These are phyloP conservation scores for Myiagra hebetior DNA, from an alignment of 2,113 vertebrate genomes.

Conservation along the genomic window DNA sequence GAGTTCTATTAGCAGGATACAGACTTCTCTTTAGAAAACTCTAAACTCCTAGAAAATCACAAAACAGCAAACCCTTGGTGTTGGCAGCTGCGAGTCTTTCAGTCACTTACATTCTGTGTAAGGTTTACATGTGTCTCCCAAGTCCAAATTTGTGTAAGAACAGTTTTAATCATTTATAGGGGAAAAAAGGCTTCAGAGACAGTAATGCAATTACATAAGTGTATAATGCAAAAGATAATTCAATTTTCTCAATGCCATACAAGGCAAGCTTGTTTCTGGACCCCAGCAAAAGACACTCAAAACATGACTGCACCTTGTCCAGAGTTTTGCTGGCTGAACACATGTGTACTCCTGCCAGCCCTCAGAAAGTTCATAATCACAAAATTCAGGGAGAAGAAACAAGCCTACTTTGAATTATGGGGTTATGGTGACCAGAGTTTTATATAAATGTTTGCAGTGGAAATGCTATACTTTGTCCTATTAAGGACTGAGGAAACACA, in stretches of 20 bases:
- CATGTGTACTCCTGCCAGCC: conserved; percentile 39
- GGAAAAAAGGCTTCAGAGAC: not conserved
- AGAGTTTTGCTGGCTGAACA: conserved; percentile 49
- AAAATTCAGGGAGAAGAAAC: conserved; percentile 56
- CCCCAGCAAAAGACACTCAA: not conserved
- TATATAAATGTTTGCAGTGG: not conserved
- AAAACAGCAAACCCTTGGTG: not conserved
- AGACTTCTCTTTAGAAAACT: not conserved
- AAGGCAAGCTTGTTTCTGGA: conserved; percentile 59
- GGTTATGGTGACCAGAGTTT: conserved; percentile 66
- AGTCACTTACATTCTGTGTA: not conserved
- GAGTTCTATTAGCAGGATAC: not conserved
- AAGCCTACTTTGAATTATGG: conserved; percentile 59
- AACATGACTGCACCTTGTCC: not conserved
- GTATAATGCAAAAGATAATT: not conserved
- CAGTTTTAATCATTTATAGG: not conserved
- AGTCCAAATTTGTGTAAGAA: not conserved
- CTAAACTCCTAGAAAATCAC: not conserved
- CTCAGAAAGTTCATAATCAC: conserved; percentile 19
- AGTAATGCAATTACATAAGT: not conserved
- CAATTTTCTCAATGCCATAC: conserved; percentile 45
- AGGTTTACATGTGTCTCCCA: not conserved
- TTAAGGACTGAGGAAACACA: not conserved
- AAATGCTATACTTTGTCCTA: conserved; percentile 14
- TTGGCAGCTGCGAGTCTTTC: not conserved